A percentile compares a stretch with the other conserved stretches of the same genome.
phyloP scores from a whole-genome alignment of 1,140 invertebrate species.

The Sinella curviseta region DNA sequence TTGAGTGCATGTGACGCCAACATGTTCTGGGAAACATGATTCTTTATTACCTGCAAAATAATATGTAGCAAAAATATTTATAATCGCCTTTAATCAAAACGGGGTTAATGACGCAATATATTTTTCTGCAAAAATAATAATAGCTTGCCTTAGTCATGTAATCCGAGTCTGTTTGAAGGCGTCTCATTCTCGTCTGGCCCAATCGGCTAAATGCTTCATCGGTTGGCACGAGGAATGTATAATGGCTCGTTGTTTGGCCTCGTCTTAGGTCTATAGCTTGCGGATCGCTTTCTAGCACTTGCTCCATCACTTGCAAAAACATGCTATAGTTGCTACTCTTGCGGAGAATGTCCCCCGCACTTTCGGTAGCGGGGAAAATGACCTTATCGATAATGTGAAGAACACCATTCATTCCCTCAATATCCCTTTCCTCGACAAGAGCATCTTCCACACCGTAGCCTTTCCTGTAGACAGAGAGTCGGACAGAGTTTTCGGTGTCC shows the following conservation, averaged over 20 bases:
- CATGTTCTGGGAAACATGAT: constrained; percentile 57
- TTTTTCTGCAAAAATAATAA: too few species aligned
- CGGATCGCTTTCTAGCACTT: constrained; percentile 51
- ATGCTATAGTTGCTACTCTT: constrained; percentile 56
- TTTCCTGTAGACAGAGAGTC: constrained; percentile 55
- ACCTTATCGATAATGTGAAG: constrained; percentile 61
- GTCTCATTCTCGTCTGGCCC: constrained; percentile 47
- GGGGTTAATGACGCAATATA: too few species aligned
- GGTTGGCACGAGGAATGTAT: constrained; percentile 60
- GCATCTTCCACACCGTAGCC: constrained; percentile 57
- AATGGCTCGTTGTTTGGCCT: constrained; percentile 46
- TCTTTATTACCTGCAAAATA: constrained; percentile 53
- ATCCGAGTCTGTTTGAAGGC: constrained; percentile 53
- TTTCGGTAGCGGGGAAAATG: constrained; percentile 57
- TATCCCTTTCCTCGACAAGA: constrained; percentile 55
- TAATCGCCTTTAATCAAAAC: too few species aligned
- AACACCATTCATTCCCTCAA: constrained; percentile 61
- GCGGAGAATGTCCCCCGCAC: constrained; percentile 56
- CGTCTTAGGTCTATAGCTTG: constrained; percentile 50
- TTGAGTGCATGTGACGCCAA: constrained; percentile 54
- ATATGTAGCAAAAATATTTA: too few species aligned
- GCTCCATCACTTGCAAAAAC: constrained; percentile 55
- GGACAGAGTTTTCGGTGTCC: constrained; percentile 55
- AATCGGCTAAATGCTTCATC: constrained; percentile 56
- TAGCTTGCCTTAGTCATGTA: constrained; percentile 54